Conservation (phyloP, 2,888 invertebrate species). For the Dicyrtoma fusca region DNA sequence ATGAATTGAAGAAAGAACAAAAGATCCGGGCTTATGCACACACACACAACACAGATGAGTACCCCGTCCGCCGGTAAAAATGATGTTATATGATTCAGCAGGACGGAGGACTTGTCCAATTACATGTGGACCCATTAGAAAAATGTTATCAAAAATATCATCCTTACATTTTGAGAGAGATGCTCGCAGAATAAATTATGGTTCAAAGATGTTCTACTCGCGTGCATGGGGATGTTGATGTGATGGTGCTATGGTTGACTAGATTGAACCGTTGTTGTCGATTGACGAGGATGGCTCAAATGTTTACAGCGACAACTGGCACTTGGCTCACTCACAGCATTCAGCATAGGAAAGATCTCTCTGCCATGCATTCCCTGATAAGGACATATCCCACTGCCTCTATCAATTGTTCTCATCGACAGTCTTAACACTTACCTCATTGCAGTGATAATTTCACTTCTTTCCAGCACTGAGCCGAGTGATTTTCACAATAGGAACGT, state of each 20-base stretch:
- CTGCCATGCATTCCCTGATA: constrained; percentile 14
- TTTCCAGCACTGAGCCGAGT: background rate
- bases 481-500: constrained; percentile 12
- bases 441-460: constrained; percentile 28
- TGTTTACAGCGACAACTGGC: constrained; percentile 20
- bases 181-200: too few relatives aligned
- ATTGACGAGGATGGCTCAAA: background rate
- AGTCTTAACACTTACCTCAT: constrained; percentile 29
- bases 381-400: constrained; percentile 25
- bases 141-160: constrained; percentile 1
- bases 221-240: too few relatives aligned
- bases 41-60: too few relatives aligned
- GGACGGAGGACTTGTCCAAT: background rate
- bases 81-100: background rate
- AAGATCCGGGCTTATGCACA: too few relatives aligned
- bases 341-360: constrained; percentile 16
- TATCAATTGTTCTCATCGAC: constrained; percentile 21
- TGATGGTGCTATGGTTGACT: too few relatives aligned
- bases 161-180: background rate
- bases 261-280: too few relatives aligned
- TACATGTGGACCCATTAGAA: background rate
- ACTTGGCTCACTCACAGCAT: too few relatives aligned
- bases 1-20: too few relatives aligned
- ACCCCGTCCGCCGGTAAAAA: too few relatives aligned
- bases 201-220: background rate